Evolutionary conservation across 92 coral and sea anemone species (phyloP).

Genomic region (Bergia puertoricense): DNA sequence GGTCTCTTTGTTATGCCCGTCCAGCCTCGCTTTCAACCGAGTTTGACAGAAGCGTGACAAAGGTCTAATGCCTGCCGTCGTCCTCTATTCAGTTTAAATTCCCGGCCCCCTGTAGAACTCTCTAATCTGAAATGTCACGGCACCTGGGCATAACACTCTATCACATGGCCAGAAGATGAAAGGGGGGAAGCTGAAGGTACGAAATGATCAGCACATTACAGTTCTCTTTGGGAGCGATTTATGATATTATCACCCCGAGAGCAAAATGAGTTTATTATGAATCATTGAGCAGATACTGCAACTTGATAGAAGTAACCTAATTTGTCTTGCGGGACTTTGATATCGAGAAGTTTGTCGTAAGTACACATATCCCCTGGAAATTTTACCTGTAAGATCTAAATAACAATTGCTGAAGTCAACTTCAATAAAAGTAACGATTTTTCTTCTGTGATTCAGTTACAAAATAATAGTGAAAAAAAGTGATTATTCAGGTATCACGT

Average conservation of each 20-base stretch:
- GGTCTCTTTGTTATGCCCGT: too few relatives aligned
- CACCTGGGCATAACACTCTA: too few relatives aligned
- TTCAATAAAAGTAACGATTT: not conserved
- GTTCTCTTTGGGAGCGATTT: constrained; percentile 40
- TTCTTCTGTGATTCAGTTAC: not conserved
- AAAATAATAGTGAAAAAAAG: not conserved
- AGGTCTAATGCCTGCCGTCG: too few relatives aligned
- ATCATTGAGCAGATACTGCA: constrained; percentile 55
- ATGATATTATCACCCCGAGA: constrained; percentile 41
- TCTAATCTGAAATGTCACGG: too few relatives aligned
- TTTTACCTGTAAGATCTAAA: not conserved
- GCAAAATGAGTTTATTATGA: not conserved
- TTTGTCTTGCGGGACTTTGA: not conserved
- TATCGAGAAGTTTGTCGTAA: constrained; percentile 18
- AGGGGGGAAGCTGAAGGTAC: too few relatives aligned
- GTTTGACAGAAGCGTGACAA: too few relatives aligned
- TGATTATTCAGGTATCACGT: not conserved
- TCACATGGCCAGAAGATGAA: too few relatives aligned
- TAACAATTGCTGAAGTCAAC: not conserved
- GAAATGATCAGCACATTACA: constrained; percentile 49
- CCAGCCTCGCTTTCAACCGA: too few relatives aligned
- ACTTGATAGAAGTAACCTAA: constrained; percentile 69
- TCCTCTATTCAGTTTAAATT: too few relatives aligned
- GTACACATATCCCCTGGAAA: not conserved
- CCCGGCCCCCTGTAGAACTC: too few relatives aligned